Conservation (phyloP, 2,113 vertebrate genomes). For the Istiophorus platypterus region DNA sequence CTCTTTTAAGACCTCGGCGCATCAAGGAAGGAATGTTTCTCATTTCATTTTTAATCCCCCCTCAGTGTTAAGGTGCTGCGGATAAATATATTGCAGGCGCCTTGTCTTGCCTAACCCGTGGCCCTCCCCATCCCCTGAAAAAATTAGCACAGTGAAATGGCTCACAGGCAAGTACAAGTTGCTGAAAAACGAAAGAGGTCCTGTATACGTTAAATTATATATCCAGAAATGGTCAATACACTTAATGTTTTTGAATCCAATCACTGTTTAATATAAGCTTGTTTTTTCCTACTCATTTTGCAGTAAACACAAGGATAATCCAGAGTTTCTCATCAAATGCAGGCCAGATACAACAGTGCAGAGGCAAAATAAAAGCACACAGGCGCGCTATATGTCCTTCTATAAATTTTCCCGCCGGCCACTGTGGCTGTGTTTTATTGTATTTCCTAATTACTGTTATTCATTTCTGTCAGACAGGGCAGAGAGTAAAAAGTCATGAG, state of each 20-base stretch:
- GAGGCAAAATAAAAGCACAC: not conserved
- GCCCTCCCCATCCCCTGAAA: conserved; percentile 24
- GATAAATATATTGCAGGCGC: conserved; percentile 68
- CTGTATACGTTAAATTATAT: conserved; percentile 19
- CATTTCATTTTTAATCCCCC: conserved; percentile 79
- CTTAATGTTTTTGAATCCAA: conserved; percentile 25
- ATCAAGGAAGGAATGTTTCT: conserved; percentile 70
- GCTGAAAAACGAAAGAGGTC: conserved; percentile 8
- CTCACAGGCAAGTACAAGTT: conserved; percentile 54
- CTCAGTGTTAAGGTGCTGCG: conserved; percentile 57
- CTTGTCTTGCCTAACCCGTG: conserved; percentile 1
- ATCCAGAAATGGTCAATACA: conserved; percentile 18
- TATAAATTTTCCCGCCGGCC: not conserved
- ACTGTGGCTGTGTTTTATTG: not conserved
- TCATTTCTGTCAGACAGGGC: not conserved
- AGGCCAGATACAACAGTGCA: not conserved
- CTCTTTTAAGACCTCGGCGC: conserved; percentile 71
- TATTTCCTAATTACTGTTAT: not conserved
- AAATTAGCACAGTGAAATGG: conserved; percentile 70
- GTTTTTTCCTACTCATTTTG: not conserved
- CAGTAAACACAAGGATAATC: not conserved
- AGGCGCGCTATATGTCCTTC: not conserved
- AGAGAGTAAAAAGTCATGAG: conserved; percentile 43
- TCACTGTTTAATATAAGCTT: not conserved
- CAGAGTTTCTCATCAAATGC: no score